Base-by-base conservation (phyloP, 2,113 vertebrate species). In the Podiceps cristatus region DNA sequence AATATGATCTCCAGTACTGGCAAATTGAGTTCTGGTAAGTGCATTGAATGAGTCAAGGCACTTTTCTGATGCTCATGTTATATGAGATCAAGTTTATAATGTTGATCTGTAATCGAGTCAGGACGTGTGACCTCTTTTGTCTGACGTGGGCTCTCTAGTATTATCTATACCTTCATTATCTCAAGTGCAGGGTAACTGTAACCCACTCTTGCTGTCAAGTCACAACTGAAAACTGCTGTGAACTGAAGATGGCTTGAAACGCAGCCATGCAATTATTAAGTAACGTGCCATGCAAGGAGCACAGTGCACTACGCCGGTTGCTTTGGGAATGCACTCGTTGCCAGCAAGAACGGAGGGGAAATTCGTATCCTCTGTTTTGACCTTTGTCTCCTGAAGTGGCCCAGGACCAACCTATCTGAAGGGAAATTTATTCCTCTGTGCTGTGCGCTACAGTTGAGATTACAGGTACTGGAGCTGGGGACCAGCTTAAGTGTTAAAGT, bases 181-280 rank as follows among this genome's bases (percentile, higher is more conserved):
- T 78, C 60, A 44, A 91, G 90, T 31, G 90, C 90, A 87, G 87
- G 91, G 42, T 67, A 75, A 89, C 86, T 52, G 52, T 80, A 75
- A 81, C 84, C 84, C 49, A 12, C 63, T 67, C 77, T 87, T 50
- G 40, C 91, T 94, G 93, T 90, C 87, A 84, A 87, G 89, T 63
- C 73, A 52, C 68, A 74, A 20, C 83, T 93, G 1, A 91, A 90
- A 83, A 35, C 79, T 81, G 4, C 89, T 47, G 74, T 93, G 92
- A 88, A 83, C 94, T n/a, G 88, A 67, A 79, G 86, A 67, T 92
- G 95, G 82, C 90, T 90, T 67, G 93, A 92, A 94, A 94, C 31
- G 74, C 64, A 81, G 84, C 73, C 31, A 1, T 47, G 40, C 74
- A 85, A 91, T 88, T 93, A 90, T 63, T 60, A 74, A 95, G 73